phyloP scores from a whole-genome alignment of 2,888 invertebrate species.

The Julus scanicus region DNA sequence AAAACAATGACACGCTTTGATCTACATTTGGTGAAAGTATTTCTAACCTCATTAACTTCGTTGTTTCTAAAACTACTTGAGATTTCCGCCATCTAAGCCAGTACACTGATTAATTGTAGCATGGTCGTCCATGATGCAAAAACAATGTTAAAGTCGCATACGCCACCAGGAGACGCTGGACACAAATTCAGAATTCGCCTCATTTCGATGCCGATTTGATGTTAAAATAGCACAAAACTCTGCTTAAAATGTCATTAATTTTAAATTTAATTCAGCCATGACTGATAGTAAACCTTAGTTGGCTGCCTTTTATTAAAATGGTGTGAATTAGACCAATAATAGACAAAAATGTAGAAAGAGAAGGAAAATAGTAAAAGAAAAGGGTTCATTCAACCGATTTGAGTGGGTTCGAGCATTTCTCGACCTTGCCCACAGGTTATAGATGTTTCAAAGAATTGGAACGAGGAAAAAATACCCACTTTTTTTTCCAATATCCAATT shows the following conservation, averaged over 20 bases:
- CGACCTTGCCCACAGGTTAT: constrained; percentile 23
- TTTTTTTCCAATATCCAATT: neutral
- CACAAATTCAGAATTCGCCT: too few relatives aligned
- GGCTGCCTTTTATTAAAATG: neutral
- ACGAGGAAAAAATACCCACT: neutral
- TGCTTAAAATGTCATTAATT: neutral
- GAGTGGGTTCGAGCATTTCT: neutral
- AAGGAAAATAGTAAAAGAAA: neutral
- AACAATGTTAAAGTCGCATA: too few relatives aligned
- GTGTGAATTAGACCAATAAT: neutral
- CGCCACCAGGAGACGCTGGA: too few relatives aligned
- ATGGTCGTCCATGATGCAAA: too few relatives aligned
- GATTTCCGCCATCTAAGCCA: too few relatives aligned
- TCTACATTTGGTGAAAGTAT: neutral
- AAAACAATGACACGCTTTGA: neutral
- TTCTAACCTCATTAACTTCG: too few relatives aligned
- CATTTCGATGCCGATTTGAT: too few relatives aligned
- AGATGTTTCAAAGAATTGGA: neutral
- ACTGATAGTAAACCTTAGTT: neutral
- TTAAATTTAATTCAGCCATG: neutral
- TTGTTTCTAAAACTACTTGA: too few relatives aligned
- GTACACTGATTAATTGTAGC: too few relatives aligned
- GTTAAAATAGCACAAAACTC: neutral
- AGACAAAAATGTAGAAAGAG: neutral
- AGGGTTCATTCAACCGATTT: constrained; percentile 39